Evolutionary conservation across 2,113 vertebrate genomes (phyloP), one percentile per base, ranked within the genome.

Genomic region (Hystrix brachyura): DNA sequence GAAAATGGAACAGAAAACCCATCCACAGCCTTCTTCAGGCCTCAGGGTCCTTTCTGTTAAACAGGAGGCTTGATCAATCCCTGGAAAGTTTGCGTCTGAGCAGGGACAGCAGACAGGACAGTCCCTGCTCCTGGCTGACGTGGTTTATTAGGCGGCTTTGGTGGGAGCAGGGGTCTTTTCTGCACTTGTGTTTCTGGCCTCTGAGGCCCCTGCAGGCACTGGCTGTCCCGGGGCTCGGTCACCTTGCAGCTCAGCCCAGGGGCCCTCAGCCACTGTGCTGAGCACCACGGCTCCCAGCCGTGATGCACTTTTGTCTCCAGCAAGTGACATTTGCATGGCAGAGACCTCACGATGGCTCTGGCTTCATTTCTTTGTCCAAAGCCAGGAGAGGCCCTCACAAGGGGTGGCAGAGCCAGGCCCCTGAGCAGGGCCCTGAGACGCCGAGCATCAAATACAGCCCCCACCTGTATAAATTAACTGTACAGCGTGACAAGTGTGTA

Each of bases 261-360:
- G 23, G 11, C 72, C 23, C 43, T 38, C 62, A 27, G 59, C 62
- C 12, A 14, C 51, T 12, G 3, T 19, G 12, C 93, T 32, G 25
- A 53, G 46, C 17, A 21, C 51, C 32, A 0, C 9, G 11, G 21
- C 32, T 11, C 64, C 29, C 27, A 34, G 46, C 19, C 3, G 2
- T 6, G 34, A 17, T 0, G 1, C 1, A 0, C 48, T 62, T 8
- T 29, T 15, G 95, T 55, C n/a, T 51, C 1, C 29, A 55, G 59
- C 34, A 53, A 25, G 23, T 32, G 4, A 17, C 1, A 0, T 38
- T 48, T 64, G 51, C 7, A n/a, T 15, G 0, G 21, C 15, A 25
- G 48, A 53, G 5, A 7, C 15, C 0, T 0, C 0, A 3, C 0
- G 14, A 0, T 11, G 38, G 13, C 71, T 0, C 0, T 14, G 25